Evolutionary conservation across 2,888 invertebrate species (phyloP), one percentile per base, ranked within the genome.

Genomic region (Zonitis immaculata): DNA sequence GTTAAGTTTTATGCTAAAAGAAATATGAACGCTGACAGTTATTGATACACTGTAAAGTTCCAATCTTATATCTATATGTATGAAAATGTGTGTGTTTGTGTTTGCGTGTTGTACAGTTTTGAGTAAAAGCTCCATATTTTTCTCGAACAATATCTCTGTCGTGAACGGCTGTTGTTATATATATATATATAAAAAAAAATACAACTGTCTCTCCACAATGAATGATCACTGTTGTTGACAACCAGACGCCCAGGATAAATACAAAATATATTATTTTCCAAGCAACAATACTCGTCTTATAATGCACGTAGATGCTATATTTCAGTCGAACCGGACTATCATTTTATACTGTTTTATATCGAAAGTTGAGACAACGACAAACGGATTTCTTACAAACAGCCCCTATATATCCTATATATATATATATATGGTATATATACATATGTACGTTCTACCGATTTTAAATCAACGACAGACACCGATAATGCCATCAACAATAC

Each of bases 171-270:
- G 60, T 55, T 56, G 32, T 32, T 7, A 35, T n/a, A n/a, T n/a
- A n/a, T n/a, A n/a, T n/a, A n/a, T n/a, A n/a, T n/a, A n/a, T 9
- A 35, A 16, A 35, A 35, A 16, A 35, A 16, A 6, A 14, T 5
- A 32, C 49, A 43, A 58, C 64, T 64, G 66, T 65, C 66, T 65
- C 64, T 56, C 58, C 54, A 62, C 66, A 67, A 70, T 69, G 68
- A 70, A 70, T 69, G 71, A 71, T 71, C 68, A 64, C 71, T 71
- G 71, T 60, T 60, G 66, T 62, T 70, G 72, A 71, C 72, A 70
- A 69, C 65, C 64, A 63, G 62, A 63, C 65, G 66, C 59, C 35
- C 60, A 60, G 64, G 66, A 69, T 69, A 68, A 68, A 69, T 68
- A 67, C 64, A 68, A 67, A 67, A 67, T 65, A 68, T 66, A 58